Evolutionary conservation across 2,797 vertebrate species (phyloP).

Genomic region (Echiichthys vipera): DNA sequence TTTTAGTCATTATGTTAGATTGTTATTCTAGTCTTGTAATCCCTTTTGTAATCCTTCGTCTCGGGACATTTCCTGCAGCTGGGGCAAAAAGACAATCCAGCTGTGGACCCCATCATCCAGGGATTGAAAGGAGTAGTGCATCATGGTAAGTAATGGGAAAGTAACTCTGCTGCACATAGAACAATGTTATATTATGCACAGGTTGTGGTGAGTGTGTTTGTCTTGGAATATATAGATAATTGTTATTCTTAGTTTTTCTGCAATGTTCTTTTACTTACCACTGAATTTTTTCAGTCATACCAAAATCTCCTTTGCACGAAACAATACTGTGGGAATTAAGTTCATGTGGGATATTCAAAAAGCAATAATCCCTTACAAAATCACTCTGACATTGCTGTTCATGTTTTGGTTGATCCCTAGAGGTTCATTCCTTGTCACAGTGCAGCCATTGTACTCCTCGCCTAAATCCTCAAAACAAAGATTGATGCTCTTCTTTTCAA

Average conservation of each 20-base stretch:
- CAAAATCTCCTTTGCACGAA: slow-evolving; percentile 45
- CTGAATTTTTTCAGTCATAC: slow-evolving; percentile 9
- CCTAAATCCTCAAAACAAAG: slow-evolving; percentile 38
- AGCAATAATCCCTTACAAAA: slow-evolving; percentile 55
- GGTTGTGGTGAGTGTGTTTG: neutral
- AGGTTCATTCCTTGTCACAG: slow-evolving; percentile 35
- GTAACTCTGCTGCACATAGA: slow-evolving; percentile 14
- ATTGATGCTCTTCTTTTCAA: slow-evolving; percentile 22
- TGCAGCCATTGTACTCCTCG: slow-evolving; percentile 7
- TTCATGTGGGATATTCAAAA: slow-evolving; percentile 47
- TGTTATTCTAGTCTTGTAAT: slow-evolving; percentile 65
- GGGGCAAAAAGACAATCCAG: slow-evolving; percentile 94
- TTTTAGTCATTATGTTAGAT: slow-evolving; percentile 53
- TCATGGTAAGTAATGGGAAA: slow-evolving; percentile 90
- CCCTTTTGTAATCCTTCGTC: slow-evolving; percentile 69
- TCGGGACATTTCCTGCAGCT: slow-evolving; percentile 85
- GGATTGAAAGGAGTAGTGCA: slow-evolving; percentile 98
- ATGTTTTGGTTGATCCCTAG: slow-evolving; percentile 33
- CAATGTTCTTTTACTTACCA: neutral
- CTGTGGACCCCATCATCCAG: slow-evolving; percentile 97
- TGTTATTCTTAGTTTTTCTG: slow-evolving; percentile 10
- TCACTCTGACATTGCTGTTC: slow-evolving; percentile 31
- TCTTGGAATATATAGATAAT: neutral
- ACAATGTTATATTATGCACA: neutral
- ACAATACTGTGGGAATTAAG: slow-evolving; percentile 43